phyloP scores from a whole-genome alignment of 2,888 invertebrate genomes.

The Synanthedon vespiformis region DNA sequence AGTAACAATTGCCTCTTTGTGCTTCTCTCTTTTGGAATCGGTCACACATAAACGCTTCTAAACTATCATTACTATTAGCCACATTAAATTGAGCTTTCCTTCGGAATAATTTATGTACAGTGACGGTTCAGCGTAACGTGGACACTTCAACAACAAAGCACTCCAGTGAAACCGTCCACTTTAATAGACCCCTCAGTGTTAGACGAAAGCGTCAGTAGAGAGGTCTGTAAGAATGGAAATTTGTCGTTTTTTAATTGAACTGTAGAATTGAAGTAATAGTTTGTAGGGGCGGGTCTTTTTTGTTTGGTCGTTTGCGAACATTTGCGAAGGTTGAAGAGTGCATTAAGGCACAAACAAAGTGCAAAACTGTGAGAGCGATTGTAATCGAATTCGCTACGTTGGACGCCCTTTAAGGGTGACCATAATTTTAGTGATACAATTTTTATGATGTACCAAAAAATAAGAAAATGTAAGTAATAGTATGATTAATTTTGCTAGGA shows the following conservation, averaged over 20 bases:
- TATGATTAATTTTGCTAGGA: too few species aligned
- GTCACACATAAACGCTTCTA: conserved; percentile 35
- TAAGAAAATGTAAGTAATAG: too few species aligned
- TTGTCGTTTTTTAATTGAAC: conserved; percentile 15
- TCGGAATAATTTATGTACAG: conserved; percentile 6
- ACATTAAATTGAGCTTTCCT: conserved; percentile 16
- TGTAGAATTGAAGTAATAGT: conserved; percentile 6
- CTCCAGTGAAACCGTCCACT: not conserved
- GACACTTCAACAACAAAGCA: not conserved
- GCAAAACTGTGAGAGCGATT: conserved; percentile 40
- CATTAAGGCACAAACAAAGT: conserved; percentile 32
- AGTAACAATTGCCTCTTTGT: conserved; percentile 15
- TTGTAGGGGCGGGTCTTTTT: conserved; percentile 2
- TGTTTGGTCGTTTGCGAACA: not conserved
- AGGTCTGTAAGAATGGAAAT: conserved; percentile 6
- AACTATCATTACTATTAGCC: conserved; percentile 13
- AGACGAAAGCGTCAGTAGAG: too few species aligned
- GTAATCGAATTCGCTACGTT: conserved; percentile 49
- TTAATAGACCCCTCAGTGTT: not conserved
- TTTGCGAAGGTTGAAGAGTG: conserved; percentile 17
- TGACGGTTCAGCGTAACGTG: not conserved
- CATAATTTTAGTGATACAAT: conserved; percentile 4
- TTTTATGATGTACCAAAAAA: too few species aligned
- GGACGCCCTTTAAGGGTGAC: conserved; percentile 25
- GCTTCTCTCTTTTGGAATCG: conserved; percentile 26